Evolutionary conservation across 2,888 invertebrate species (phyloP).

Genomic region (Dioctria rufipes): DNA sequence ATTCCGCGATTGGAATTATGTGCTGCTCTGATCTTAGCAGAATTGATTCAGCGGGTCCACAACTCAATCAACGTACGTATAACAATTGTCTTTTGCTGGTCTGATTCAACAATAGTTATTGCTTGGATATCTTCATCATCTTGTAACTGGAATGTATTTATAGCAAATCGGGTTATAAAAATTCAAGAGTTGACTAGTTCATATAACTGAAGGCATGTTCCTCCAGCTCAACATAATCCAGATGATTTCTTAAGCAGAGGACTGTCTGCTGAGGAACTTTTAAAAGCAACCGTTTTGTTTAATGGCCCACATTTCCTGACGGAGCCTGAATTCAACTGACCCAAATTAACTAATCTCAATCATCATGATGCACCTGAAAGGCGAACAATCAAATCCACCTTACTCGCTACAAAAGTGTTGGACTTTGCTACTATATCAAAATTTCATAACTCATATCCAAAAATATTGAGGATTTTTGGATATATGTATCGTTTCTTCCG

Average conservation of each 20-base stretch:
- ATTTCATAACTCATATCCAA: neutral
- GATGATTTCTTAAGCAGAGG: neutral
- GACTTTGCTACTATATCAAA: neutral
- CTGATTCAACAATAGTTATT: constrained; percentile 4
- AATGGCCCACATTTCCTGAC: neutral
- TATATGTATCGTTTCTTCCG: neutral
- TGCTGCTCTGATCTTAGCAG: neutral
- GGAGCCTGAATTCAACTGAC: neutral
- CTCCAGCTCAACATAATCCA: neutral
- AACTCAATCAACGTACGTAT: too few relatives aligned
- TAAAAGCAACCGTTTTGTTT: too few relatives aligned
- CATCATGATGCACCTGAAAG: neutral
- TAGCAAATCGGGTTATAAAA: neutral
- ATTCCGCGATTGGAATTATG: neutral
- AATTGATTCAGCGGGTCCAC: neutral
- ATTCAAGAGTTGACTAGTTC: neutral
- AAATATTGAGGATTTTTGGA: neutral
- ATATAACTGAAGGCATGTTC: neutral
- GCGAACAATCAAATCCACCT: neutral
- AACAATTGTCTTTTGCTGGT: neutral
- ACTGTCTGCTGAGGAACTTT: too few relatives aligned
- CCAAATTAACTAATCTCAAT: neutral
- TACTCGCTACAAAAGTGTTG: neutral
- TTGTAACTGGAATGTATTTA: neutral
- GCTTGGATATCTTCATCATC: too few relatives aligned